Base-by-base conservation (phyloP, 2,888 invertebrate genomes). In the Nephrotoma flavescens region DNA sequence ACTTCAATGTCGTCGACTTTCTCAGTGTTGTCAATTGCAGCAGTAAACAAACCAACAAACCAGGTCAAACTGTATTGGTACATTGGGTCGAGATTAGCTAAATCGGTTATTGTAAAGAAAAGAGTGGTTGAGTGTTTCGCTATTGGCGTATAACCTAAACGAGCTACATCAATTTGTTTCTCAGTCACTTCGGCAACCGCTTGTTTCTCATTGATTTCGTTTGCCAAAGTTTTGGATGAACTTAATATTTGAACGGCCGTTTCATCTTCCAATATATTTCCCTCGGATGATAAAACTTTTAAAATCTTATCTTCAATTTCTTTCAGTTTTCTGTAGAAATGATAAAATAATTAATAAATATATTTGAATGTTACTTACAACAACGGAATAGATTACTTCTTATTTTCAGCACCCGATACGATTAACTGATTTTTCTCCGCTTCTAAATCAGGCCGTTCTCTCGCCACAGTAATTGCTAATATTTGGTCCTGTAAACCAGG, bases 31-130 rank as follows among this genome's bases (percentile, higher is more conserved):
- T 97, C 97, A 87, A 98, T 98, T 31, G 97, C 95, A 85, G 95
- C 93, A 89, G 95, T 95, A 91, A 96, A 99, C 42, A 98, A 93
- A 88, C 96, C 96, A 89, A 98, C 96, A 91, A 98, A 98, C 98
- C 98, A 99, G 2, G 94, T 94, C 89, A 99, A 92, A 0, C 98
- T 98, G 91, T 98, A 99, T 91, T 98, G 98, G 91, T 99, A 99
- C 98, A 98, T 98, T 1, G 98, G 98, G 92, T 99, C 98, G 88
- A 99, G 97, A 89, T 96, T 95, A 6, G 97, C 96, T 89, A 99
- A 92, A 87, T 97, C 96, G 87, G 95, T 96, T 96, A 96, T 96
- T 6, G 97, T 96, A 92, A 98, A 98, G 92, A 98, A 99, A 52
- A 98, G 92, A 88, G 97, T 95, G 0, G 98, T 95, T 0, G 98